A percentile compares a stretch with the other conserved stretches of the same genome.
Evolutionary conservation across 1,140 invertebrate species (phyloP).

Genomic region (Philopotamus ludificatus): DNA sequence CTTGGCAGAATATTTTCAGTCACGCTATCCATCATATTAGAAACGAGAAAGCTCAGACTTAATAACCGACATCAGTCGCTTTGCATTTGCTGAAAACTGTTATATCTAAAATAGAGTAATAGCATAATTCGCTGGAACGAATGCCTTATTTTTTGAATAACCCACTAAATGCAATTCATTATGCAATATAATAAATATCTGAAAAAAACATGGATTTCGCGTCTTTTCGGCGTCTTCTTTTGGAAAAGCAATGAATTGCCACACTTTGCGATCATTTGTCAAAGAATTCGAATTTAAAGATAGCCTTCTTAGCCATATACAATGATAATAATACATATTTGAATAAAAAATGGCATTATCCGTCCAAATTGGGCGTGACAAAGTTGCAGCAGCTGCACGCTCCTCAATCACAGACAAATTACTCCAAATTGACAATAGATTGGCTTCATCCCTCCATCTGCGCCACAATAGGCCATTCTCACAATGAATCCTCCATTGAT

Average conservation of each 20-base stretch:
- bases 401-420: slow-evolving; percentile 16
- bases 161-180: too few relatives aligned
- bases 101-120: too few relatives aligned
- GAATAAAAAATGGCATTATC: too few relatives aligned
- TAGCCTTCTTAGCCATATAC: too few relatives aligned
- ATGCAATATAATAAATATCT: too few relatives aligned
- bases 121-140: too few relatives aligned
- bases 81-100: too few relatives aligned
- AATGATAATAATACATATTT: too few relatives aligned
- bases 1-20: neutral
- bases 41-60: neutral
- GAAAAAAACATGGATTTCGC: too few relatives aligned
- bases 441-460: neutral
- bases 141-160: too few relatives aligned
- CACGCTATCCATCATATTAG: neutral
- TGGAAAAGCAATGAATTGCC: neutral
- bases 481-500: slow-evolving; percentile 6
- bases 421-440: slow-evolving; percentile 23
- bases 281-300: slow-evolving; percentile 1
- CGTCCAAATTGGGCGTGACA: slow-evolving; percentile 21
- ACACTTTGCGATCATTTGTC: neutral
- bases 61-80: too few relatives aligned
- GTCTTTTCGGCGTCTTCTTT: too few relatives aligned
- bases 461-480: slow-evolving; percentile 5
- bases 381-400: slow-evolving; percentile 11